Evolutionary conservation across 2,888 invertebrate species (phyloP).

Genomic region (Baccha elongata): DNA sequence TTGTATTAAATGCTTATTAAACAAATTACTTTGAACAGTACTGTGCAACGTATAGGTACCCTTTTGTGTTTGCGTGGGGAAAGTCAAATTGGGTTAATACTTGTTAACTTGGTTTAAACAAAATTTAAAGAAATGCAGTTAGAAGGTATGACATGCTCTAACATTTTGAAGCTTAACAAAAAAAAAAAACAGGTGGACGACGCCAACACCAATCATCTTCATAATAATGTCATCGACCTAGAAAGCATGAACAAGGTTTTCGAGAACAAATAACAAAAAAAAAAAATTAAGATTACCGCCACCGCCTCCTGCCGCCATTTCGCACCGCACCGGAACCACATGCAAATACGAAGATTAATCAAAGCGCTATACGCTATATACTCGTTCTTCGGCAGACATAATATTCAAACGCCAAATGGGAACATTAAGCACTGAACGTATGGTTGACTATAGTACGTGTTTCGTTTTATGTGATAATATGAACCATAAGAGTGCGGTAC

Average conservation of each 20-base stretch:
- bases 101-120: slow-evolving; percentile 61
- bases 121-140: slow-evolving; percentile 60
- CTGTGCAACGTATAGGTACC: background rate
- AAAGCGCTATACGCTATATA: slow-evolving; percentile 29
- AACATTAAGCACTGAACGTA: slow-evolving; percentile 36
- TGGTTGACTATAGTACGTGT: slow-evolving; percentile 18
- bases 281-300: slow-evolving; percentile 35
- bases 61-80: background rate
- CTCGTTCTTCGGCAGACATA: slow-evolving; percentile 48
- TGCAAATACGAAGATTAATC: slow-evolving; percentile 59
- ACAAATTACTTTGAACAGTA: background rate
- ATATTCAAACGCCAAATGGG: slow-evolving; percentile 61
- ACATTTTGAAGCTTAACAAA: slow-evolving; percentile 21
- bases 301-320: background rate
- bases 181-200: slow-evolving; percentile 34
- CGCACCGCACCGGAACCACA: slow-evolving; percentile 9
- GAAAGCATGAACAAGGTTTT: slow-evolving; percentile 3
- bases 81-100: slow-evolving; percentile 45
- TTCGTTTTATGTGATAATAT: slow-evolving; percentile 20
- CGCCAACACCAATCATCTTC: background rate
- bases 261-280: background rate
- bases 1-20: too few species aligned
- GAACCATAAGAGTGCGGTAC: slow-evolving; percentile 27
- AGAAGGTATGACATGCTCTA: slow-evolving; percentile 31
- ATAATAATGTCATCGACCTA: slow-evolving; percentile 31